A percentile compares a stretch with the other conserved stretches of the same genome.
These are phyloP conservation scores for Oreotragus oreotragus DNA, from an alignment of 2,113 vertebrate genomes.

Conservation along the genomic window DNA sequence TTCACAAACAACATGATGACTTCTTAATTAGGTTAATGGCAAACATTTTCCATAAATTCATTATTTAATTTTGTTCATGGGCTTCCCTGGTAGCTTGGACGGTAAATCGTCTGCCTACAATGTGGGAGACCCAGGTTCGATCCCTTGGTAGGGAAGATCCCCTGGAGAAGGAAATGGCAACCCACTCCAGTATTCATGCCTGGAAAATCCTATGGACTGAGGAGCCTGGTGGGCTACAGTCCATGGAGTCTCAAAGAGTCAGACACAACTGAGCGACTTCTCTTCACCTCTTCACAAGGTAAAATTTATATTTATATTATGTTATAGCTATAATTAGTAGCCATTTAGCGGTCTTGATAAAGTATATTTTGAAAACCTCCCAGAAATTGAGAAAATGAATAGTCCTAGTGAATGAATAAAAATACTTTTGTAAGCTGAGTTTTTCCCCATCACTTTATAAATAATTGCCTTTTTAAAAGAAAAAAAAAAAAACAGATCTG, in stretches of 20 bases:
- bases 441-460: background rate
- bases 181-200: too few species aligned
- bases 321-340: background rate
- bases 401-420: background rate
- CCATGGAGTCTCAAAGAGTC: too few species aligned
- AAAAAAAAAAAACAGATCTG: background rate
- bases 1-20: background rate
- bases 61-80: too few species aligned
- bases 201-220: too few species aligned
- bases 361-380: background rate
- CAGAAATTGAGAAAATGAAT: background rate
- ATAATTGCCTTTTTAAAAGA: background rate
- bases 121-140: accelerated
- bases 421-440: background rate
- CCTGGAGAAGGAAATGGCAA: too few species aligned
- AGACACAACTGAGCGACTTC: too few species aligned
- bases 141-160: too few species aligned
- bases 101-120: too few species aligned
- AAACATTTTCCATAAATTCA: too few species aligned
- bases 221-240: too few species aligned
- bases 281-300: background rate
- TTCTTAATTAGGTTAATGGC: too few species aligned
- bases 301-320: background rate
- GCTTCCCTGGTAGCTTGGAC: too few species aligned
- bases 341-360: background rate